A percentile compares a stretch with the other conserved stretches of the same genome.
These are phyloP conservation scores for Campoletis sonorensis DNA, from an alignment of 1,140 invertebrate species.

Conservation along the genomic window DNA sequence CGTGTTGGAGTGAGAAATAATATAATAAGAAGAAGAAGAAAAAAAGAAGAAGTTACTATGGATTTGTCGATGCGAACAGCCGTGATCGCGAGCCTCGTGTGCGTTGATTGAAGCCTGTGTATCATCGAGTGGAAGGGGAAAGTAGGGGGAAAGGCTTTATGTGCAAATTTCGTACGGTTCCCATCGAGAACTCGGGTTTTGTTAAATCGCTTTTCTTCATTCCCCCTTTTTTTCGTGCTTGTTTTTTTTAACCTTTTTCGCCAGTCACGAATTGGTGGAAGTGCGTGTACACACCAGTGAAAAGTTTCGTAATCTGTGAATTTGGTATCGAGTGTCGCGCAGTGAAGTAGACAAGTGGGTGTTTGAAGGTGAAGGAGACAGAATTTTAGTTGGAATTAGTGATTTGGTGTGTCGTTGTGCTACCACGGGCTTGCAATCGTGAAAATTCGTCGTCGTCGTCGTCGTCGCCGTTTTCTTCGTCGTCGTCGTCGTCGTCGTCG, in stretches of 20 bases:
- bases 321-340: conserved; percentile 41
- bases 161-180: conserved; percentile 52
- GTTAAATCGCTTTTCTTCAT: too few relatives aligned
- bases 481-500: conserved; percentile 10
- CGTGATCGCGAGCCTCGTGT: conserved; percentile 16
- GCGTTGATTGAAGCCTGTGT: conserved; percentile 24
- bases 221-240: conserved; percentile 31
- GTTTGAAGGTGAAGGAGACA: too few relatives aligned
- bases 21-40: too few relatives aligned
- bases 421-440: conserved; percentile 44
- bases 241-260: too few relatives aligned
- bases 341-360: too few relatives aligned
- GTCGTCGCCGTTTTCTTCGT: conserved; percentile 28
- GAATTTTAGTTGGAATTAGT: conserved; percentile 11
- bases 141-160: conserved; percentile 56
- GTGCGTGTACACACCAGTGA: not conserved
- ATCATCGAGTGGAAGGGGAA: conserved; percentile 28
- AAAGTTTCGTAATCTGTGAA: not conserved
- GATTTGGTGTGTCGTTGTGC: conserved; percentile 43
- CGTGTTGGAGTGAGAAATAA: not conserved
- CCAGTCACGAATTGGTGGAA: too few relatives aligned
- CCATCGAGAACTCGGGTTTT: too few relatives aligned
- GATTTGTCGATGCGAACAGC: conserved; percentile 14
- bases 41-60: conserved; percentile 8
- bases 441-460: conserved; percentile 43